Evolutionary conservation across 1,140 invertebrate genomes (phyloP), one percentile per base, ranked within the genome.

Genomic region (Drosophila navojoa): DNA sequence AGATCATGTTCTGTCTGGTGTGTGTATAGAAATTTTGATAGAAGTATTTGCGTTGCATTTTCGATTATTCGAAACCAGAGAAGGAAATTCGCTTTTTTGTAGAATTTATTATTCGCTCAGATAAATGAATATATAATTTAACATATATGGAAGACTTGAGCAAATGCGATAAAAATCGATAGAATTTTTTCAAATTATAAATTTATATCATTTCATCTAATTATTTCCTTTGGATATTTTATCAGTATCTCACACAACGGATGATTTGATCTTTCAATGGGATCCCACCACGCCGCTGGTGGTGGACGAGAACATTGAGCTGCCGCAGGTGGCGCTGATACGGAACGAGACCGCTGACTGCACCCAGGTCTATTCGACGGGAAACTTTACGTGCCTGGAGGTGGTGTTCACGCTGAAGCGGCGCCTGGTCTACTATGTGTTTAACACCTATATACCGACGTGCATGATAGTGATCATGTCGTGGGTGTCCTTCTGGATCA

Each of bases 401-500:
- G 96, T 98, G 11, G 95, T 97, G 53, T 97, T 98, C 84, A 96
- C 96, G 19, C 89, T 98, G 47, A 97, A 97, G 90, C 93, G 97
- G 47, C 94, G 97, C 22, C 93, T 98, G 15, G 97, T 97, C 1
- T 97, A 97, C 92, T 97, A 97, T 89, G 93, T 97, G 32, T 97
- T 97, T 93, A 97, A 98, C 91, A 97, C 96, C 0, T 97, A 97
- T 89, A 95, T 98, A 81, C 96, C 96, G 9, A 97, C 96, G 1
- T 97, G 96, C 91, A 93, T 97, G 78, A 97, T 97, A 72, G 96
- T 97, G 66, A 97, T 97, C 59, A 97, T 97, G 96, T 97, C 96
- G 59, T 98, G 97, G 97, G 96, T 98, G 2, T 98, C 97, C 0
- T 98, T 98, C 92, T 98, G 97, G 97, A 98, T 98, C 72, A 97